Conservation (phyloP, 2,888 invertebrate species). For the Chironomus tentans region DNA sequence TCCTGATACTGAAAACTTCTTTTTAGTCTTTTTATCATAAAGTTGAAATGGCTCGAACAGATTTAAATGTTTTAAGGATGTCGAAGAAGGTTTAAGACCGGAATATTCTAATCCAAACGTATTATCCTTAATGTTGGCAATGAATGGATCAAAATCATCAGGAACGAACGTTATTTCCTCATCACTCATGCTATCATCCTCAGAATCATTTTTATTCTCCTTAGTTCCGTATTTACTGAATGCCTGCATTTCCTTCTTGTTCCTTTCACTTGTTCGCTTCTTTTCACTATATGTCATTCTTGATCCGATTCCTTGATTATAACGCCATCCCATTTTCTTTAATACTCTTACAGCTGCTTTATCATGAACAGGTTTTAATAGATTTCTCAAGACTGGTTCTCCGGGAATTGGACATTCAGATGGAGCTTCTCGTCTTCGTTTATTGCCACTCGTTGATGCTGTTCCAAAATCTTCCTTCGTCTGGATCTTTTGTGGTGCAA, state of each 20-base stretch:
- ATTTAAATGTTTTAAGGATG: conserved; percentile 45
- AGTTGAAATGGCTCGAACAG: conserved; percentile 44
- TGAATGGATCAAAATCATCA: conserved; percentile 68
- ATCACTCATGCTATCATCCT: conserved; percentile 31
- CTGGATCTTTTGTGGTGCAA: conserved; percentile 78
- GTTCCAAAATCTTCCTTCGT: conserved; percentile 66
- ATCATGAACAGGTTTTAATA: conserved; percentile 67
- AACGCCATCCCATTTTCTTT: conserved; percentile 86
- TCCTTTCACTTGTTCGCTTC: conserved; percentile 34
- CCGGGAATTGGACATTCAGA: conserved; percentile 44
- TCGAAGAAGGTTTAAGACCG: conserved; percentile 49
- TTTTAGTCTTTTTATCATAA: conserved; percentile 52
- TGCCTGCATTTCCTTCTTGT: conserved; percentile 36
- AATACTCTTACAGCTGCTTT: conserved; percentile 81
- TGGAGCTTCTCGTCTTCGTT: conserved; percentile 38
- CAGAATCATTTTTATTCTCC: neutral
- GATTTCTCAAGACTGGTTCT: conserved; percentile 58
- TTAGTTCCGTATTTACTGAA: conserved; percentile 36
- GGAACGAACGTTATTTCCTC: conserved; percentile 52
- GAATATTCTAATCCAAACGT: conserved; percentile 70
- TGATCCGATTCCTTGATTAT: conserved; percentile 59
- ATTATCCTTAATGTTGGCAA: conserved; percentile 67
- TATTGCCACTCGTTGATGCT: conserved; percentile 37
- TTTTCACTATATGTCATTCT: conserved; percentile 43
- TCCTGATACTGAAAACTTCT: conserved; percentile 54